Base-by-base conservation (phyloP, 2,113 vertebrate genomes). In the Chionomys nivalis region DNA sequence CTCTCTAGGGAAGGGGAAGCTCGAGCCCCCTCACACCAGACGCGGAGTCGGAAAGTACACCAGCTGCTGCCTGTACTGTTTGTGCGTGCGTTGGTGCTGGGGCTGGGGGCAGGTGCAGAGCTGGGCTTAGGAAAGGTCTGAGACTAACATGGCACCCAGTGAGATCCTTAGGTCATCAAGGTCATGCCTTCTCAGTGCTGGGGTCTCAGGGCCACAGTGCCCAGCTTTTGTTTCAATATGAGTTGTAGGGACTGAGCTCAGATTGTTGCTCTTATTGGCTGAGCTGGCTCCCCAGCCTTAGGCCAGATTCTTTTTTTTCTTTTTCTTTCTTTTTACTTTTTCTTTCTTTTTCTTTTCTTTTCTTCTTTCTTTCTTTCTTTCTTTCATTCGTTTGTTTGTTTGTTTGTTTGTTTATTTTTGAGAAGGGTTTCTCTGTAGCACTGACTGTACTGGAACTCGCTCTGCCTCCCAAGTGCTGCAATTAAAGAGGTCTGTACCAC, bases 31-130 rank as follows among this genome's bases (percentile, higher is more conserved):
- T 23, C 14, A 70, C 73, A 19, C 2, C 33, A 36, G 12, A 70
- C 42, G 0, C 0, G 0, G 42, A 33, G 94, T 86, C 87, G 44
- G 36, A 17, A 68, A 88, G 68, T 31, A 24, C 0, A 0, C 13
- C 58, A 87, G 31, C 75, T 31, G 4, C 83, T 21, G 17, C 2
- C 13, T 55, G 14, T 16, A 55, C 55, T 17, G 0, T 52, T 58
- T 52, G 44, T 36, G 1, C 19, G 31, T 63, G 17, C 23, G 82
- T 49, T 39, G 1, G 42, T 2, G 1, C 8, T 72, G 8, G 24
- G 1, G 52, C 39, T 26, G 21, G 9, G n/a, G 55, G 44, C 31
- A 58, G n/a, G 75, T 11, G 5, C 42, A 10, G 23, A 2, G 39
- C 4, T 85, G 61, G 82, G 61, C 31, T 47, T 70, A 26, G 31